Conservation (phyloP, 2,797 vertebrate genomes). For the Orientallactaga sibirica region DNA sequence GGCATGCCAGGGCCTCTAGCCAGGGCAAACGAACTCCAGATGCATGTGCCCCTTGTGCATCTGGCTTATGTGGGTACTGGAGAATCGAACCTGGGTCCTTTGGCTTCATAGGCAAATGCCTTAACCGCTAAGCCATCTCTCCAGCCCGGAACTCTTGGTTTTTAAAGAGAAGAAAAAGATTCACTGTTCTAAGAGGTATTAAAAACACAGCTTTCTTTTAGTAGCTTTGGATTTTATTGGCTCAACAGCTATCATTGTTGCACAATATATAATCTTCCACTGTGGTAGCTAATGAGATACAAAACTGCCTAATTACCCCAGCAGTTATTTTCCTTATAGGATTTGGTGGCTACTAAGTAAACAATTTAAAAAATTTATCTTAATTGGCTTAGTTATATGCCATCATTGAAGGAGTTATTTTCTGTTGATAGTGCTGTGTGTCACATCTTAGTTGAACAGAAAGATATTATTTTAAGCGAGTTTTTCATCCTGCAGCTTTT, state of each 20-base stretch:
- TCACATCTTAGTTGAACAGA: constrained; percentile 53
- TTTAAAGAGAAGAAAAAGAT: constrained; percentile 61
- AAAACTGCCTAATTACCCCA: constrained; percentile 71
- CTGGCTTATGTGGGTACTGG: too few species aligned
- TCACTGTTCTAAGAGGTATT: constrained; percentile 47
- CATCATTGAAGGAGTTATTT: constrained; percentile 44
- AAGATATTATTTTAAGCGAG: constrained; percentile 58
- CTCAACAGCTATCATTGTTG: constrained; percentile 72
- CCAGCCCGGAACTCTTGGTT: background rate
- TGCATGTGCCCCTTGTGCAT: too few species aligned
- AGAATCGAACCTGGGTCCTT: too few species aligned
- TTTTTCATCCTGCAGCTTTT: background rate
- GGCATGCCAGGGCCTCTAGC: too few species aligned
- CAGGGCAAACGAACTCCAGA: too few species aligned
- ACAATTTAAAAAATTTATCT: constrained; percentile 64
- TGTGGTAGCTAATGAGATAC: constrained; percentile 67
- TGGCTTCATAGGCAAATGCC: too few species aligned
- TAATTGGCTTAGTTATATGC: constrained; percentile 72
- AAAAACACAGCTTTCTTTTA: constrained; percentile 60
- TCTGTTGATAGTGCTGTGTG: constrained; percentile 47
- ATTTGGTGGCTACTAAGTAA: constrained; percentile 68
- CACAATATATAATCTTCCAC: constrained; percentile 71
- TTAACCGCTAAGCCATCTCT: too few species aligned
- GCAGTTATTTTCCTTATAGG: constrained; percentile 78
- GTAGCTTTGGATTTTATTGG: constrained; percentile 73